These are phyloP conservation scores for Spilosoma lubricipeda DNA, from an alignment of 2,888 invertebrate genomes.

Conservation along the genomic window DNA sequence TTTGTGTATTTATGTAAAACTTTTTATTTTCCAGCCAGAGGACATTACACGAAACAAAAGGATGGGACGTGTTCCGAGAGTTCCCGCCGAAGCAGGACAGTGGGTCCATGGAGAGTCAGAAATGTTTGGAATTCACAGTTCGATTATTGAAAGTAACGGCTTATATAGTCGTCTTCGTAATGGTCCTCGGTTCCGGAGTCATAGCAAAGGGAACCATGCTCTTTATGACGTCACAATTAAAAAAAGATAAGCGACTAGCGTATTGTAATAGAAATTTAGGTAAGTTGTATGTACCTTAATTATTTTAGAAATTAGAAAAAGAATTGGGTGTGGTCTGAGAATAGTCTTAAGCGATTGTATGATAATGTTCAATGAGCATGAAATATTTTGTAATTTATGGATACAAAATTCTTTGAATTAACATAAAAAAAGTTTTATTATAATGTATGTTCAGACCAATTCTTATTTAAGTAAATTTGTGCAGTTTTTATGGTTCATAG, in stretches of 20 bases:
- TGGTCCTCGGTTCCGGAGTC: slow-evolving; percentile 94
- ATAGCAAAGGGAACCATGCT: slow-evolving; percentile 95
- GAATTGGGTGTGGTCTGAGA: not conserved
- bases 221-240: slow-evolving; percentile 96
- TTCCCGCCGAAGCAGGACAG: slow-evolving; percentile 95
- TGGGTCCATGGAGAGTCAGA: slow-evolving; percentile 95
- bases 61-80: slow-evolving; percentile 98
- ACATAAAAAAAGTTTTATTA: too few species aligned
- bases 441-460: not conserved
- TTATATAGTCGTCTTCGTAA: slow-evolving; percentile 93
- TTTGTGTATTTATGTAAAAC: not conserved
- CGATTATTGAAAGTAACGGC: slow-evolving; percentile 94
- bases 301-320: not conserved
- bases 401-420: not conserved
- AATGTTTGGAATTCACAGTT: slow-evolving; percentile 94
- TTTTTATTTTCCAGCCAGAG: slow-evolving; percentile 88
- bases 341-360: slow-evolving; percentile 7
- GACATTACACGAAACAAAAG: slow-evolving; percentile 95
- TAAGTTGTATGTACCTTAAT: slow-evolving; percentile 65
- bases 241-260: slow-evolving; percentile 90
- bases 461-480: not conserved
- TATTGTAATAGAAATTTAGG: slow-evolving; percentile 95
- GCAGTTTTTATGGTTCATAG: not conserved
- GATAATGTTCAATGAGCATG: not conserved
- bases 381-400: not conserved